A percentile compares a stretch with the other conserved stretches of the same genome.
Evolutionary conservation across 30 jellyfish, hydroid and myxozoan species (phyloP).

Genomic region (Hydractinia symbiolongicarpus): DNA sequence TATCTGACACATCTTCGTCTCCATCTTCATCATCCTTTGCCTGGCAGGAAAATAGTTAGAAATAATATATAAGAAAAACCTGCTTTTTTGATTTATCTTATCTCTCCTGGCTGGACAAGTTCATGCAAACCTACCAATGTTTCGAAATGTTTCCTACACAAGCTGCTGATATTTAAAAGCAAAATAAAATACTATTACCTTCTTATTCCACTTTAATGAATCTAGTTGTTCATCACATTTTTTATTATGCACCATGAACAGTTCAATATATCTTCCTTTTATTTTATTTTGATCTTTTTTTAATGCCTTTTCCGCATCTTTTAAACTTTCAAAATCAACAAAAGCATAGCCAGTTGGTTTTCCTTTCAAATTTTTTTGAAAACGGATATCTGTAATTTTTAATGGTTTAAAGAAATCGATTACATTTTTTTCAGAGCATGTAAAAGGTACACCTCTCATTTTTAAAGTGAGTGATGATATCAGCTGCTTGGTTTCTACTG

Average conservation of each 20-base stretch:
- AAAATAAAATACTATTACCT: slow-evolving; percentile 30
- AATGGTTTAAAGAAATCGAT: slow-evolving; percentile 68
- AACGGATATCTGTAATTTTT: slow-evolving; percentile 63
- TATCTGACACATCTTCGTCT: slow-evolving; percentile 86
- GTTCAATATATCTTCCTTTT: slow-evolving; percentile 71
- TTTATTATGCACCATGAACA: slow-evolving; percentile 40
- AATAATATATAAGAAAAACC: too few relatives aligned
- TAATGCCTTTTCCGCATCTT: slow-evolving; percentile 56
- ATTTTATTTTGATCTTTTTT: slow-evolving; percentile 39
- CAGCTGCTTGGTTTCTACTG: too few relatives aligned
- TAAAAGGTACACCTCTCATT: slow-evolving; percentile 85
- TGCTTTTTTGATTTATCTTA: too few relatives aligned
- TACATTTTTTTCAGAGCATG: slow-evolving; percentile 70
- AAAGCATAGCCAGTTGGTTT: slow-evolving; percentile 85
- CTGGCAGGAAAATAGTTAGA: too few relatives aligned
- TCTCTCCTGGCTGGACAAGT: too few relatives aligned
- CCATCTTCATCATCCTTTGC: slow-evolving; percentile 1
- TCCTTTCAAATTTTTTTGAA: slow-evolving; percentile 53
- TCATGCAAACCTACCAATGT: too few relatives aligned
- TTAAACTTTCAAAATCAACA: slow-evolving; percentile 70
- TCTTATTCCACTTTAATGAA: slow-evolving; percentile 43
- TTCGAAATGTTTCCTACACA: too few relatives aligned
- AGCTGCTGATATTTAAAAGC: too few relatives aligned
- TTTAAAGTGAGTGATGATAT: slow-evolving; percentile 33
- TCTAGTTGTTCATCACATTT: slow-evolving; percentile 18